Percentiles rank a stretch among this genome's conserved stretches.
These are phyloP conservation scores for Agapornis canus DNA, from an alignment of 2,797 vertebrate genomes.

Conservation along the genomic window DNA sequence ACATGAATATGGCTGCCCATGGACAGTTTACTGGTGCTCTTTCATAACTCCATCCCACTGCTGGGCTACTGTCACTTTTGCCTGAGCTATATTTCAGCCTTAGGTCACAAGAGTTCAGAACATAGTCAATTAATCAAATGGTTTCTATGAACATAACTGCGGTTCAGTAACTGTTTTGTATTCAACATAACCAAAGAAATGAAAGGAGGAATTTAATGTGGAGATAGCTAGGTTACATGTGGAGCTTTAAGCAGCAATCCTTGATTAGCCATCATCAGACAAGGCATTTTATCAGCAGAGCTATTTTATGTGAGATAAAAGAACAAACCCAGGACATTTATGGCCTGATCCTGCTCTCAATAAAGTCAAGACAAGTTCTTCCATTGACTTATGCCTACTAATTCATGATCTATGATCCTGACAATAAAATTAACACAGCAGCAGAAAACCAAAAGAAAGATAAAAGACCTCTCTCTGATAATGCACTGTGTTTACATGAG, in stretches of 20 bases:
- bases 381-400: not conserved
- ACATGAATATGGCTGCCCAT: not conserved
- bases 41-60: not conserved
- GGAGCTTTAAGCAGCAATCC: not conserved
- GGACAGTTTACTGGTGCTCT: not conserved
- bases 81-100: conserved; percentile 42
- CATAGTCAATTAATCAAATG: conserved; percentile 47
- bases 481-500: not conserved
- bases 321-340: conserved; percentile 22
- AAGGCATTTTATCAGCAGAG: not conserved
- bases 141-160: conserved; percentile 40
- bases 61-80: conserved; percentile 38
- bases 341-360: conserved; percentile 17
- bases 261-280: not conserved
- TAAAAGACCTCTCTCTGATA: not conserved
- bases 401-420: conserved; percentile 15
- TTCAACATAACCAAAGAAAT: conserved; percentile 23
- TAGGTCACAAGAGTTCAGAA: conserved; percentile 20
- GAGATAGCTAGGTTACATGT: not conserved
- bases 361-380: conserved; percentile 22
- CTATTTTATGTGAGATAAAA: conserved; percentile 22
- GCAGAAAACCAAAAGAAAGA: not conserved
- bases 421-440: conserved; percentile 44
- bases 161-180: conserved; percentile 19
- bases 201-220: conserved; percentile 31